Conservation (phyloP, 2,797 vertebrate genomes). For the Gymnoscopelus braueri region DNA sequence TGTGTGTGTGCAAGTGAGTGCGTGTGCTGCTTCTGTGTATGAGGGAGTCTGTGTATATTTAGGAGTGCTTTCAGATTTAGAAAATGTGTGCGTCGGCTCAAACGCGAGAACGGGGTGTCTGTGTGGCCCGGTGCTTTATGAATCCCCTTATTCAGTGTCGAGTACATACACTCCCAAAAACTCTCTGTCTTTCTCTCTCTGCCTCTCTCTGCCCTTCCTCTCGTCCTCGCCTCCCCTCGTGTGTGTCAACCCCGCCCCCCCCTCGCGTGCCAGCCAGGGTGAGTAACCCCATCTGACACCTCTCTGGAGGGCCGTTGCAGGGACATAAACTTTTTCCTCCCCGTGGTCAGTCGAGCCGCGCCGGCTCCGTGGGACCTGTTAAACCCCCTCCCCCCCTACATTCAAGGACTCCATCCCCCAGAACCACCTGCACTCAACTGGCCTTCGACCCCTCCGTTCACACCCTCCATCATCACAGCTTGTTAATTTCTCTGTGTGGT, state of each 20-base stretch:
- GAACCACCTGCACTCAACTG: constrained; percentile 61
- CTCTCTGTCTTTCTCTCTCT: background rate
- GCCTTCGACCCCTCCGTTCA: constrained; percentile 54
- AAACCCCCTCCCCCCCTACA: constrained; percentile 44
- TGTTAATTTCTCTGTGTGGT: constrained; percentile 75
- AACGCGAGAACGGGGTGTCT: background rate
- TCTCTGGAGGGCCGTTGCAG: constrained; percentile 51
- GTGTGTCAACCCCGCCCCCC: background rate
- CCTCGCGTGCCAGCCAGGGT: constrained; percentile 33
- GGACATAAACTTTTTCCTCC: constrained; percentile 47
- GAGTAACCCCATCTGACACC: constrained; percentile 70
- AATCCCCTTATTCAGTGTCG: constrained; percentile 43
- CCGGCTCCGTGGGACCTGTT: constrained; percentile 62
- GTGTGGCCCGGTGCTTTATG: constrained; percentile 53
- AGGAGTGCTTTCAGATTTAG: no score
- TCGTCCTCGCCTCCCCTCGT: background rate
- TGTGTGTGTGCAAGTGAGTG: background rate
- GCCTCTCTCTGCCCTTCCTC: background rate
- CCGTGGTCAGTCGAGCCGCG: constrained; percentile 28
- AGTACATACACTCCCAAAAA: constrained; percentile 19
- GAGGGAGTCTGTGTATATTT: background rate
- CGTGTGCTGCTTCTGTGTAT: background rate
- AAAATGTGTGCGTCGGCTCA: background rate
- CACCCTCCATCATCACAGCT: constrained; percentile 70
- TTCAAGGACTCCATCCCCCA: constrained; percentile 69